A percentile compares a stretch with the other conserved stretches of the same genome.
Evolutionary conservation across 2,113 vertebrate genomes (phyloP).

Genomic region (Scomber scombrus): DNA sequence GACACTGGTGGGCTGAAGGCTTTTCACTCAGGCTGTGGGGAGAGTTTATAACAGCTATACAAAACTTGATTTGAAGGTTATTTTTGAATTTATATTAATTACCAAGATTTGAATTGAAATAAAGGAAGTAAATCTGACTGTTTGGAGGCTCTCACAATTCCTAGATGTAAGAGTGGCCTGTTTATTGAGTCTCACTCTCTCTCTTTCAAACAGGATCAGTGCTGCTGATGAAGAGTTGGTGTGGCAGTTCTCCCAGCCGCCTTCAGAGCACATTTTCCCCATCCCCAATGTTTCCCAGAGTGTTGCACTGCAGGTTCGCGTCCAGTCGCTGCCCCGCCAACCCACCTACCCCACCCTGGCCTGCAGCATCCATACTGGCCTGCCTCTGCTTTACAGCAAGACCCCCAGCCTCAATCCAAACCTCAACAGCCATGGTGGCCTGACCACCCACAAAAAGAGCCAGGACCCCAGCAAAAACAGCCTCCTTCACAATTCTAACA

Average conservation of each 20-base stretch:
- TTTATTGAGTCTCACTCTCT: conserved; percentile 1
- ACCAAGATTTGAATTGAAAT: neutral
- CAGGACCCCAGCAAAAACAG: conserved; percentile 72
- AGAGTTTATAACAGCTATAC: neutral
- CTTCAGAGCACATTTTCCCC: conserved; percentile 96
- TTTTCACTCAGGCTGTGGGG: conserved; percentile 22
- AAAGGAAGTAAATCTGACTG: neutral
- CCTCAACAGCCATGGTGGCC: conserved; percentile 74
- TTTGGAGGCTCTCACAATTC: neutral
- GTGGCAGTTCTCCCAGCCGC: conserved; percentile 95
- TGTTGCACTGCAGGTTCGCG: conserved; percentile 95
- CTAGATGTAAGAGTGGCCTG: neutral
- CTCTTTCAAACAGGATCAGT: conserved; percentile 89
- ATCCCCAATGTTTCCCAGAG: conserved; percentile 96
- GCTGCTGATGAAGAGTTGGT: conserved; percentile 94
- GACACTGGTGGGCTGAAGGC: conserved; percentile 21
- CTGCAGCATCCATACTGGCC: conserved; percentile 94
- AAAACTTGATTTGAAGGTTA: neutral
- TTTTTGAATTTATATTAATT: neutral
- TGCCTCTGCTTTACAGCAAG: conserved; percentile 79
- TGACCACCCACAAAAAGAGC: conserved; percentile 72
- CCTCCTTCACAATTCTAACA: conserved; percentile 76
- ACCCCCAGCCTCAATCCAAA: conserved; percentile 79
- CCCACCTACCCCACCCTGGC: conserved; percentile 94
- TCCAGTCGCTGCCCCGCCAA: conserved; percentile 97